These are phyloP conservation scores for Myotis brandtii DNA, from an alignment of 2,113 vertebrate genomes.

Conservation along the genomic window DNA sequence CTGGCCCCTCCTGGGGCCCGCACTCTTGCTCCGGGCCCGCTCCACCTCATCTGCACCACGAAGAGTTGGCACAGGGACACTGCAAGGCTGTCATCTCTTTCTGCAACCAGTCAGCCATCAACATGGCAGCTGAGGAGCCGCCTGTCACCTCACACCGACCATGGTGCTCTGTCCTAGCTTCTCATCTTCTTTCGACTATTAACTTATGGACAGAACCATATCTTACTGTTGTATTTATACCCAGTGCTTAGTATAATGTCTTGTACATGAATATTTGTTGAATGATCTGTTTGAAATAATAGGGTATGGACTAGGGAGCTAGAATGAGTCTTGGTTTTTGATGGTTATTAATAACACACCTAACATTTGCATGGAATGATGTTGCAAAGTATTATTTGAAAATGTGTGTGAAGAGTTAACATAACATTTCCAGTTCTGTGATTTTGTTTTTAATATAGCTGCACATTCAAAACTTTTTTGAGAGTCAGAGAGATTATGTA, in stretches of 20 bases:
- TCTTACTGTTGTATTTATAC: not conserved
- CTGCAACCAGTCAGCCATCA: constrained; percentile 90
- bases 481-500: not conserved
- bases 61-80: constrained; percentile 88
- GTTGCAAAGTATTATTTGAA: constrained; percentile 7
- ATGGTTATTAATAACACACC: not conserved
- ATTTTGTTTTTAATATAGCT: not conserved
- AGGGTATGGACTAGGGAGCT: not conserved
- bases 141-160: constrained; percentile 88
- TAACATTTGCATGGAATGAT: not conserved
- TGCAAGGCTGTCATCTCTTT: constrained; percentile 91
- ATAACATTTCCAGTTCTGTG: not conserved
- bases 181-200: constrained; percentile 53
- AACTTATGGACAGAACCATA: not conserved
- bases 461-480: not conserved
- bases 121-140: constrained; percentile 89
- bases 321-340: not conserved
- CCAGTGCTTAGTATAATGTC: not conserved
- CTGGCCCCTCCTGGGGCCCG: constrained; percentile 64
- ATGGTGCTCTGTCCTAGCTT: constrained; percentile 89
- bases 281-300: not conserved
- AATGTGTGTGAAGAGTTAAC: not conserved
- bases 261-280: not conserved
- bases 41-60: constrained; percentile 87
- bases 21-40: constrained; percentile 73